Conservation (phyloP, 2,113 vertebrate species). For the Sterrhoptilus dennistouni region DNA sequence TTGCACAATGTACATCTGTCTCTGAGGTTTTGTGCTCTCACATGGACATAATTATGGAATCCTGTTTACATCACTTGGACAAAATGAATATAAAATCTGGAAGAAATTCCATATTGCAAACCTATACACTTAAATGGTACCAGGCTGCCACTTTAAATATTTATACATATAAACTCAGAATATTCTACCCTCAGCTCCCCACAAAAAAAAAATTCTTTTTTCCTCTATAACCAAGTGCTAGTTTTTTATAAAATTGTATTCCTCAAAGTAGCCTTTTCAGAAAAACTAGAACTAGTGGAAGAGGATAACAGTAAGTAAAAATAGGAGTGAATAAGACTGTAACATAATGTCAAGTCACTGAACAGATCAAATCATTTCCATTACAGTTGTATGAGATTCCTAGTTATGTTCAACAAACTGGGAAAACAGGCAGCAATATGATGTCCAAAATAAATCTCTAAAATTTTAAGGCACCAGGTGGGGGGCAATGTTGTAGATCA, state of each 20-base stretch:
- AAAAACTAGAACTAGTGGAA: neutral
- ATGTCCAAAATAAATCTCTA: neutral
- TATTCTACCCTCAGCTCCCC: neutral
- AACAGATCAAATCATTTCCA: neutral
- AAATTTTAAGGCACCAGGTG: neutral
- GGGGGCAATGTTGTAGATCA: neutral
- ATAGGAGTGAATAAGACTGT: neutral
- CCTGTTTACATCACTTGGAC: neutral
- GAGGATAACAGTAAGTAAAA: neutral
- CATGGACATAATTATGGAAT: neutral
- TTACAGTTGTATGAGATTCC: neutral
- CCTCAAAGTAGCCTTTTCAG: neutral
- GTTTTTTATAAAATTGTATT: neutral
- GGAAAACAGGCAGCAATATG: neutral
- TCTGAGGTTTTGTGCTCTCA: slow-evolving; percentile 10
- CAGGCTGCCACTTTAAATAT: neutral
- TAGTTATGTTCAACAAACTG: neutral
- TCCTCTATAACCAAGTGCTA: neutral
- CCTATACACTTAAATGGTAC: neutral
- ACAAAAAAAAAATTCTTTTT: neutral
- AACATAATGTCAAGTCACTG: neutral
- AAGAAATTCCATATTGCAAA: neutral
- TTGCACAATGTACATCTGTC: neutral
- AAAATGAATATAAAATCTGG: neutral
- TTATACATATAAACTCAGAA: neutral